Evolutionary conservation across 2,888 invertebrate species (phyloP).

Genomic region (Apamea monoglypha): DNA sequence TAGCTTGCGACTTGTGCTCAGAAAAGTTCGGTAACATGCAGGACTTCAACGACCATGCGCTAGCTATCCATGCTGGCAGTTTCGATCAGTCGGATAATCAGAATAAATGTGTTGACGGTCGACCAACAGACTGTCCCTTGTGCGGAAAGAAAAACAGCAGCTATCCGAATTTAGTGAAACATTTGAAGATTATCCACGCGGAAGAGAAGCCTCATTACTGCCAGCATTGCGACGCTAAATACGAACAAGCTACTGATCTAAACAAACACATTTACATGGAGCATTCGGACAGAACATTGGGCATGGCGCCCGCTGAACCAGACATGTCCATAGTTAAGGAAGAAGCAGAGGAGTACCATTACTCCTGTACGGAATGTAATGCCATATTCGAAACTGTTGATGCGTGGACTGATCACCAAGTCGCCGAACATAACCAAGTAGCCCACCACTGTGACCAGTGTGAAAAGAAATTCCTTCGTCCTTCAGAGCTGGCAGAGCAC

Average conservation of each 20-base stretch:
- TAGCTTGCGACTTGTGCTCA: constrained; percentile 88
- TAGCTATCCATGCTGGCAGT: constrained; percentile 85
- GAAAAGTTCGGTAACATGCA: constrained; percentile 85
- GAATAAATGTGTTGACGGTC: constrained; percentile 85
- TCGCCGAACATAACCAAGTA: constrained; percentile 89
- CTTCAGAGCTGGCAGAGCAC: constrained; percentile 91
- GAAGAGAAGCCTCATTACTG: constrained; percentile 90
- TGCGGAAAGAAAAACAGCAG: constrained; percentile 90
- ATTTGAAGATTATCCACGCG: constrained; percentile 88
- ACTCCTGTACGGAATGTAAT: constrained; percentile 91
- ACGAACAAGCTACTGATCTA: constrained; percentile 88
- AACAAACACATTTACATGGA: constrained; percentile 91
- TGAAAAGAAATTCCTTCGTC: constrained; percentile 91
- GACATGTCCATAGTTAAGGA: constrained; percentile 88
- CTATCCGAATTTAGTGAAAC: constrained; percentile 90
- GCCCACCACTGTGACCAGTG: constrained; percentile 91
- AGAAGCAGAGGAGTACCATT: constrained; percentile 89
- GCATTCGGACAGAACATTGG: constrained; percentile 87
- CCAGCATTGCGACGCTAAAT: constrained; percentile 91
- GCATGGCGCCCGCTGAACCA: constrained; percentile 76
- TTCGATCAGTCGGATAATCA: constrained; percentile 84
- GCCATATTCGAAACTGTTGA: constrained; percentile 90
- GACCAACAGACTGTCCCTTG: constrained; percentile 88
- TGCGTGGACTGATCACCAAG: constrained; percentile 91
- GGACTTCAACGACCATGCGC: constrained; percentile 88